Conservation (phyloP, 2,888 invertebrate species). For the Sminthurinus aureus region DNA sequence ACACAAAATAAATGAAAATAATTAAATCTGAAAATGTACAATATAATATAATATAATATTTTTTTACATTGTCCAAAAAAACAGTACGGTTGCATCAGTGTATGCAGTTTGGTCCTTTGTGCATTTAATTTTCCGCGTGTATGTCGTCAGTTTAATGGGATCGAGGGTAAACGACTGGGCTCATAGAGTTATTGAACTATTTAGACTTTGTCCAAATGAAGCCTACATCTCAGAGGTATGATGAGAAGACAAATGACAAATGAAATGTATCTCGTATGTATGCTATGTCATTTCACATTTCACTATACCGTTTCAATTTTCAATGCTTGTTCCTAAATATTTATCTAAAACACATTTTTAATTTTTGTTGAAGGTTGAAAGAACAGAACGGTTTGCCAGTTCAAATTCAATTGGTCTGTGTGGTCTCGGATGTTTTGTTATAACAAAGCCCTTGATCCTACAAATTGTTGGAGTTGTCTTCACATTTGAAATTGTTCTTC, state of each 20-base stretch:
- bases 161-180: conserved; percentile 38
- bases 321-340: not conserved
- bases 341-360: not conserved
- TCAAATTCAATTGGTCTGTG: conserved; percentile 17
- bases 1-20: too few species aligned
- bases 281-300: not conserved
- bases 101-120: conserved; percentile 40
- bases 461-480: conserved; percentile 38
- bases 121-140: conserved; percentile 27
- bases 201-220: conserved; percentile 35
- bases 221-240: conserved; percentile 31
- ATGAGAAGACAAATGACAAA: too few species aligned
- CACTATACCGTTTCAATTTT: not conserved
- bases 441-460: conserved; percentile 34
- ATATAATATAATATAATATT: too few species aligned
- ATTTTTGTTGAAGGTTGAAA: conserved; percentile 28
- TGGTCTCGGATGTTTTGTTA: conserved; percentile 36
- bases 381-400: conserved; percentile 31
- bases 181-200: conserved; percentile 19
- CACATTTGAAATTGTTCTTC: conserved; percentile 39
- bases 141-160: conserved; percentile 10
- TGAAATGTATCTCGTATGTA: too few species aligned
- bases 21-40: too few species aligned
- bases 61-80: too few species aligned
- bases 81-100: conserved; percentile 27